These are phyloP conservation scores for Rhinopomastus cyanomelas DNA, from an alignment of 2,113 vertebrate species.

Conservation along the genomic window DNA sequence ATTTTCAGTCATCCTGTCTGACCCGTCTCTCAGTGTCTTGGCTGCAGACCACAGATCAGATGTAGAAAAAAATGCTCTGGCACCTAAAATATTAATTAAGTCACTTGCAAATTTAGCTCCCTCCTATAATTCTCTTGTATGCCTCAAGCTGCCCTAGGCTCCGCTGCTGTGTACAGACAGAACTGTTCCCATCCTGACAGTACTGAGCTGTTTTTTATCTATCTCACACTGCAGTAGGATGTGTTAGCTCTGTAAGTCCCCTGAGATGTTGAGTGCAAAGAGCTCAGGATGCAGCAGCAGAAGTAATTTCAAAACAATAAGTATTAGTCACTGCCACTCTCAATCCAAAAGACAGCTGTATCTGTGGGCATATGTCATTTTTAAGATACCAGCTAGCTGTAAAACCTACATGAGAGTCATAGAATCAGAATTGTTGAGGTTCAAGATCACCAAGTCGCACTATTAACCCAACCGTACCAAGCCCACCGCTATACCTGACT, in stretches of 20 bases:
- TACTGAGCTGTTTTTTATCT: background rate
- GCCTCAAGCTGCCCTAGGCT: background rate
- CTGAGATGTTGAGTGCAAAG: background rate
- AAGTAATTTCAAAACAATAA: background rate
- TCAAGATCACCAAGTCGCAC: no score
- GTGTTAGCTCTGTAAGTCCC: background rate
- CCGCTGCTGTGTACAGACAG: background rate
- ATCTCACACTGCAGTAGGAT: fast-evolving
- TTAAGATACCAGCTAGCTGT: background rate
- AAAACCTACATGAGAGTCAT: background rate
- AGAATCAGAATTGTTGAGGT: no score
- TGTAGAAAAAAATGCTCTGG: background rate
- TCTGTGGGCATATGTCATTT: background rate
- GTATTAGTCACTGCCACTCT: background rate
- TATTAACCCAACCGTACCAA: no score
- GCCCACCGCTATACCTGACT: no score
- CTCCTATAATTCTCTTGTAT: background rate
- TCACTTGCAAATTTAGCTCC: background rate
- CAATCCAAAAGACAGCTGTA: background rate
- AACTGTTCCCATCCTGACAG: background rate
- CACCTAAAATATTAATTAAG: background rate
- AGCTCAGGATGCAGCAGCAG: background rate
- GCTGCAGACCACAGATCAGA: background rate
- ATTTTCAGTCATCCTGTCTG: background rate
- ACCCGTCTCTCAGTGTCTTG: background rate